These are phyloP conservation scores for Oreocharis arfaki DNA, from an alignment of 2,113 vertebrate species.

Conservation along the genomic window DNA sequence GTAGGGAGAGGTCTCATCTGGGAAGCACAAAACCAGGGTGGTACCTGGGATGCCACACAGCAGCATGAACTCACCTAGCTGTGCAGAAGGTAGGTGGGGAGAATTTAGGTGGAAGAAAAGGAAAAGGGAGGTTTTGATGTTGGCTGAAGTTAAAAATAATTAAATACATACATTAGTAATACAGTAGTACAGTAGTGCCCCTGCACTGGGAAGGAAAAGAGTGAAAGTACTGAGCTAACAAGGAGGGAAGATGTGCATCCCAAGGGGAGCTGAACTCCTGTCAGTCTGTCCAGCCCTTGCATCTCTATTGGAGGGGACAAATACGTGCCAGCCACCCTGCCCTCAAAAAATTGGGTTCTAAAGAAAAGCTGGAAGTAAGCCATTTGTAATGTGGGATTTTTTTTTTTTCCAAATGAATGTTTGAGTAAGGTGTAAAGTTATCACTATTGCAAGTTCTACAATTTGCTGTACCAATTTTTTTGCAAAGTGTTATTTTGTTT, in stretches of 20 bases:
- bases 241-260: neutral
- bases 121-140: neutral
- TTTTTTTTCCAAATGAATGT: neutral
- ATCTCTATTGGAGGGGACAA: neutral
- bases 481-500: neutral
- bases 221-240: neutral
- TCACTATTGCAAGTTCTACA: neutral
- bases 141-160: neutral
- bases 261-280: neutral
- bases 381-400: too few relatives aligned
- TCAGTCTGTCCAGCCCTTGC: neutral
- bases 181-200: neutral
- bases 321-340: rapidly evolving
- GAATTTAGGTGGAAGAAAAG: neutral
- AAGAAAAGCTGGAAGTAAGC: neutral
- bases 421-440: neutral
- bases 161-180: neutral
- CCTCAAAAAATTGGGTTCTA: neutral
- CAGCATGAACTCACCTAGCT: neutral
- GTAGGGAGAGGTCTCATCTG: neutral
- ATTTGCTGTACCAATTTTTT: neutral
- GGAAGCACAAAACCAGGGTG: neutral
- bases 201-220: neutral
- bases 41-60: rapidly evolving
- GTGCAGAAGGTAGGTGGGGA: neutral